Percentiles rank a stretch among this genome's conserved stretches.
Conservation (phyloP, 1,140 invertebrate species). For the Hydropsyche tenuis region DNA sequence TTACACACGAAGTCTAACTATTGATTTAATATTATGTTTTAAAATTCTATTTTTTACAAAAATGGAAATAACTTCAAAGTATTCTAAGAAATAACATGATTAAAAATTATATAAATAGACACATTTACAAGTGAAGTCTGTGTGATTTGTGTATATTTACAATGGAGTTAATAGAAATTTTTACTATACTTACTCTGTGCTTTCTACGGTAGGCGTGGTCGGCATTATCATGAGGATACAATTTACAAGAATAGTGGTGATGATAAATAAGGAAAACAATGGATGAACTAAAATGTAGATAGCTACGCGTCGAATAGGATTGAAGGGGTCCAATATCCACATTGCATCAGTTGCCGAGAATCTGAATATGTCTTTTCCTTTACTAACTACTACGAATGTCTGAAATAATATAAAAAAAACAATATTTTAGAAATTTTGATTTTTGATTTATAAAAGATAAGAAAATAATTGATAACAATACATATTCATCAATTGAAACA, state of each 20-base stretch:
- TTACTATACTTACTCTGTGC: conserved; percentile 88
- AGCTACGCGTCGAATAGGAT: conserved; percentile 94
- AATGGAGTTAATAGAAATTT: neutral
- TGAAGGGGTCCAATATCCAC: conserved; percentile 95
- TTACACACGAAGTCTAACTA: conserved; percentile 22
- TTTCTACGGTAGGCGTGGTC: conserved; percentile 89
- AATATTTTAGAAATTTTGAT: neutral
- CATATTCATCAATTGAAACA: neutral
- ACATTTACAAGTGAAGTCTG: conserved; percentile 6
- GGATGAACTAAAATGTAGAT: conserved; percentile 98
- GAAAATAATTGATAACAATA: too few relatives aligned
- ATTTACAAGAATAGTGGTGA: conserved; percentile 96
- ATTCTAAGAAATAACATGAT: conserved; percentile 1
- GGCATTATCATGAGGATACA: conserved; percentile 99
- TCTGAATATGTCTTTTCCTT: conserved; percentile 97
- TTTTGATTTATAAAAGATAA: neutral
- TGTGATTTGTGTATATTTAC: conserved; percentile 5
- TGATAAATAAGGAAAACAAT: conserved; percentile 97
- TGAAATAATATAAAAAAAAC: conserved; percentile 66
- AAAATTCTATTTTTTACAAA: conserved; percentile 20
- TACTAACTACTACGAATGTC: conserved; percentile 98
- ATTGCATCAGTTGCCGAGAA: conserved; percentile 96
- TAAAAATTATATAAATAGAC: neutral
- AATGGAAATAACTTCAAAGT: conserved; percentile 7
- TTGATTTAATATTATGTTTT: conserved; percentile 11